phyloP scores from a whole-genome alignment of 1,140 invertebrate genomes.

The Vollenhovia emeryi region DNA sequence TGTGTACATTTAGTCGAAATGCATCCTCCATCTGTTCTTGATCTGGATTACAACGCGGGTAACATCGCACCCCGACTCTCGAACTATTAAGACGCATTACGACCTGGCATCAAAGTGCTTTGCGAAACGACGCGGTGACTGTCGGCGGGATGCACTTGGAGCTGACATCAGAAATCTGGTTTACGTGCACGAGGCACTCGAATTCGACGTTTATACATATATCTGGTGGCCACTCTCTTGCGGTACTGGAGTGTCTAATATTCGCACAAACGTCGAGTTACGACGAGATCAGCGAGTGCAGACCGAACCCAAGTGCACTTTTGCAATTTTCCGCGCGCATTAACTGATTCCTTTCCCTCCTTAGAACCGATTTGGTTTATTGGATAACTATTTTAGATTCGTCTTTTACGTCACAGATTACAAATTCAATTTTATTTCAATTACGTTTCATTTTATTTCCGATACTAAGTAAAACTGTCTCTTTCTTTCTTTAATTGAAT shows the following conservation, averaged over 20 bases:
- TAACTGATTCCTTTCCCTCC: background rate
- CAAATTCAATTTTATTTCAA: background rate
- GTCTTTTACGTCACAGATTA: background rate
- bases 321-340: background rate
- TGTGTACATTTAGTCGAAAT: background rate
- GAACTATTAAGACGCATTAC: slow-evolving; percentile 42
- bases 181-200: slow-evolving; percentile 15
- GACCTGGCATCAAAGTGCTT: slow-evolving; percentile 35
- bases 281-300: background rate
- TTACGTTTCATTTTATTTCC: background rate
- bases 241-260: background rate
- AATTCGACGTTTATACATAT: slow-evolving; percentile 35
- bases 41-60: slow-evolving; percentile 29
- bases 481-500: background rate
- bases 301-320: background rate
- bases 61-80: background rate
- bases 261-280: background rate
- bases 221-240: background rate
- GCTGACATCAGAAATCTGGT: slow-evolving; percentile 39
- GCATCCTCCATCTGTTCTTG: background rate
- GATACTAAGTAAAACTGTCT: background rate
- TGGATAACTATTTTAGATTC: background rate
- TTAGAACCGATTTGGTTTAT: background rate
- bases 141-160: slow-evolving; percentile 1
- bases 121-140: slow-evolving; percentile 37